Conservation (phyloP, 1,140 invertebrate species). For the Babylonia areolata region DNA sequence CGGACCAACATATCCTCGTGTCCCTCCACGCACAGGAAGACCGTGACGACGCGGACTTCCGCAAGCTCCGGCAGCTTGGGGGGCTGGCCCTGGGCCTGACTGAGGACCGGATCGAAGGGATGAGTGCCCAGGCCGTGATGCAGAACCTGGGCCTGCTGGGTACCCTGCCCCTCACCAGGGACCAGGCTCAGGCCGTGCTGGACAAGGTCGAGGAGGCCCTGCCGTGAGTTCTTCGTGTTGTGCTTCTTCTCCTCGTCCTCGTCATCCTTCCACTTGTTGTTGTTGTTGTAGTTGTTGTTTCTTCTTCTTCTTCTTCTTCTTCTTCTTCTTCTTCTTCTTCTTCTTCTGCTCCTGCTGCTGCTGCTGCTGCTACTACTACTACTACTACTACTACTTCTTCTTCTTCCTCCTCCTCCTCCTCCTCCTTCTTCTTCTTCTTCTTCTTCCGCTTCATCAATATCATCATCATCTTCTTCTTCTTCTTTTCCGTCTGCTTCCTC, state of each 20-base stretch:
- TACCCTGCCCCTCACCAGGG: conserved; percentile 29
- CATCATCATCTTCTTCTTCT: no score
- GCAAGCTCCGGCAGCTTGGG: conserved; percentile 31
- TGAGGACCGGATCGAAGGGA: background rate
- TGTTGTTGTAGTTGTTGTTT: no score
- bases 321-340: no score
- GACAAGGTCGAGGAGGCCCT: conserved; percentile 40
- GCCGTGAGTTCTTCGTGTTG: conserved; percentile 30
- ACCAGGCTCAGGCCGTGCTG: conserved; percentile 34
- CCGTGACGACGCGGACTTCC: conserved; percentile 28
- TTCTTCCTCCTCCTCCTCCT: no score
- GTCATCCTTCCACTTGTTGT: no score
- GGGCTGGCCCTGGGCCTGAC: conserved; percentile 38
- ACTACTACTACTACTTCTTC: no score
- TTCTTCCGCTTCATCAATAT: no score
- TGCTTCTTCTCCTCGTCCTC: no score
- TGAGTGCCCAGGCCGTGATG: conserved; percentile 34
- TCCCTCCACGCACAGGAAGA: background rate
- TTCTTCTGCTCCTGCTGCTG: no score
- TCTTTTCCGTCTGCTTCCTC: no score
- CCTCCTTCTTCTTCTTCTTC: no score
- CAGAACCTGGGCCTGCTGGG: conserved; percentile 41
- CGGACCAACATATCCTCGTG: background rate
- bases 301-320: background rate
- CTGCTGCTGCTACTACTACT: no score